Base-by-base conservation (phyloP, 2,797 vertebrate species). In the Ceryle rudis region DNA sequence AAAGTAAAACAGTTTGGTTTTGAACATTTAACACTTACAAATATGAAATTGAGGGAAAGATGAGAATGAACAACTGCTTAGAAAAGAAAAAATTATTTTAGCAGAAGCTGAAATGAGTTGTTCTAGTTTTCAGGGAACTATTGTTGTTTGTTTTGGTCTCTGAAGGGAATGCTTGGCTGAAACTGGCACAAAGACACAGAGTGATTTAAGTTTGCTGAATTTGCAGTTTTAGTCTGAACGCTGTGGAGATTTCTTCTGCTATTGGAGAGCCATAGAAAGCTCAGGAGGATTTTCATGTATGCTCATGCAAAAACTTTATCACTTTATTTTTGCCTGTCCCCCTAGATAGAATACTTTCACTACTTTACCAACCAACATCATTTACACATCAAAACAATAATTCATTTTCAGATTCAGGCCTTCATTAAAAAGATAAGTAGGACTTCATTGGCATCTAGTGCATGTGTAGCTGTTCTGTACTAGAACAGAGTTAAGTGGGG, bases 381-480 rank as follows among this genome's bases (percentile, higher is more conserved):
- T 97, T 95, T 94, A 87, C 88, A 95, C 95, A 92, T 97, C 94
- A 97, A 95, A 96, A 96, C 90, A 90, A 93, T 96, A 95, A 97
- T 97, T 97, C 91, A 94, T 97, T 95, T 95, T 95, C 90, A 85
- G 94, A 86, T 97, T 96, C 93, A 92, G 81, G 41, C 79, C 86
- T 97, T 95, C 94, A 95, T 97, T 95, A 96, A 67, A 90, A 67
- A 95, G 96, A 96, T 96, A 96, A 96, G 78, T 92, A 93, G 83
- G 57, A 74, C 81, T 95, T 97, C 95, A 96, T 92, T 97, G 96
- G 91, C 83, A 95, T 46, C 74, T 78, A 97, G 93, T 80, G 90
- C 73, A 74, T 89, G 58, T 61, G 94, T 77, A 93, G 90, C 83
- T 96, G 7, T 82, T 86, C 80, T 52, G 70, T 81, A n/a, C 90